Conservation (phyloP, 2,113 vertebrate genomes). For the Gila orcuttii region DNA sequence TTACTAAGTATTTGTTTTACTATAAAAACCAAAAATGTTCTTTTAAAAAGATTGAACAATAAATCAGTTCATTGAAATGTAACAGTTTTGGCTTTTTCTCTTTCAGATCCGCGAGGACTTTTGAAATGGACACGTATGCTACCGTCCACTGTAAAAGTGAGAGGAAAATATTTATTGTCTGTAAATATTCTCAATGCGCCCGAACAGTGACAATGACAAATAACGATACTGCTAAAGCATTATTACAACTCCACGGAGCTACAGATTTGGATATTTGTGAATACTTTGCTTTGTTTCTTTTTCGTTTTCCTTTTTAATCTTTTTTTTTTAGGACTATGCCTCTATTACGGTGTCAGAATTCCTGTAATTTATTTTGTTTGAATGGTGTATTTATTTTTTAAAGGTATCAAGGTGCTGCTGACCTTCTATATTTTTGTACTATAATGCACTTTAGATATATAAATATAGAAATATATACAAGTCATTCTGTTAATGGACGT, state of each 20-base stretch:
- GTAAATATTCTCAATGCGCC: slow-evolving; percentile 78
- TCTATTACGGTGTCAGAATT: slow-evolving; percentile 70
- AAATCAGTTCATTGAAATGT: too few relatives aligned
- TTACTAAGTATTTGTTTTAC: not conserved
- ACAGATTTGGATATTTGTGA: slow-evolving; percentile 74
- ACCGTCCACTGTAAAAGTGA: slow-evolving; percentile 70
- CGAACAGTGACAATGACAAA: slow-evolving; percentile 66
- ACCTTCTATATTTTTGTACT: slow-evolving; percentile 94
- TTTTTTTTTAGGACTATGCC: slow-evolving; percentile 64
- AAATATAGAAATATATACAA: slow-evolving; percentile 86
- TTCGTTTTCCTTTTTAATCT: slow-evolving; percentile 48
- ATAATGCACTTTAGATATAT: slow-evolving; percentile 99
- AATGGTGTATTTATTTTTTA: slow-evolving; percentile 98
- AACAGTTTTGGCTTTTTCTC: slow-evolving; percentile 58
- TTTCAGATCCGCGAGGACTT: slow-evolving; percentile 68
- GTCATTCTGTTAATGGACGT: slow-evolving; percentile 68
- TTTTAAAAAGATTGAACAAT: too few relatives aligned
- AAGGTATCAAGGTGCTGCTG: slow-evolving; percentile 97
- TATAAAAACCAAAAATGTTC: not conserved
- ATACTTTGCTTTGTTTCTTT: slow-evolving; percentile 67
- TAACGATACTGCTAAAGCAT: slow-evolving; percentile 58
- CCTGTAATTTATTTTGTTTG: slow-evolving; percentile 91
- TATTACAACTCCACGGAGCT: slow-evolving; percentile 64
- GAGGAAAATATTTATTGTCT: slow-evolving; percentile 80
- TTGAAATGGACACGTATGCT: slow-evolving; percentile 64